Conservation (phyloP, 2,797 vertebrate genomes). For the Momotus momota region DNA sequence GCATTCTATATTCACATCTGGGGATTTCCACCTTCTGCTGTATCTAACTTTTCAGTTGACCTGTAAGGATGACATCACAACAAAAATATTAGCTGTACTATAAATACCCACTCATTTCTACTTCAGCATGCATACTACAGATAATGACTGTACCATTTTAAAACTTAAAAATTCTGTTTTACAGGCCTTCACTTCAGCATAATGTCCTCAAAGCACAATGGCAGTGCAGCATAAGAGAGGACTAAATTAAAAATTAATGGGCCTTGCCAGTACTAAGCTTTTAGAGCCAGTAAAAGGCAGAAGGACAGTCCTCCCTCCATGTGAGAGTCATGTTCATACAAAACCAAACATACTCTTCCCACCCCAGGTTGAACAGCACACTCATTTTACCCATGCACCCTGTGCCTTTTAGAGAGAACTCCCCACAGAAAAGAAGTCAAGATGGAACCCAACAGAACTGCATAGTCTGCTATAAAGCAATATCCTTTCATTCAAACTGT, state of each 20-base stretch:
- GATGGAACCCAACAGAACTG: background rate
- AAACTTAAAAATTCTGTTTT: constrained; percentile 69
- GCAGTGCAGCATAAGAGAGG: constrained; percentile 51
- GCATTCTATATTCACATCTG: background rate
- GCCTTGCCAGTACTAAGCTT: constrained; percentile 54
- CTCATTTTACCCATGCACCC: background rate
- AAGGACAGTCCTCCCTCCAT: background rate
- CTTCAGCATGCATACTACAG: background rate
- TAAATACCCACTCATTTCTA: constrained; percentile 43
- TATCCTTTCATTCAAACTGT: background rate
- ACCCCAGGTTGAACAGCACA: background rate
- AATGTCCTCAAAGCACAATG: constrained; percentile 71
- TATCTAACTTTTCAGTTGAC: background rate
- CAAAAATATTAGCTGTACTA: constrained; percentile 16
- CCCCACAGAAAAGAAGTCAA: too few relatives aligned
- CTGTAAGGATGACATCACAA: constrained; percentile 31
- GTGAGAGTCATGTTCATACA: background rate
- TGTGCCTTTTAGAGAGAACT: background rate
- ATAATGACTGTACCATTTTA: constrained; percentile 38
- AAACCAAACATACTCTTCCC: background rate
- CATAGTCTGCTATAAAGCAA: background rate
- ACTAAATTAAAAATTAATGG: constrained; percentile 81
- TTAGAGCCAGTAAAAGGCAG: background rate
- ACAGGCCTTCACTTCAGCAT: constrained; percentile 66
- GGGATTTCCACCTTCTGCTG: background rate